Evolutionary conservation across 2,797 vertebrate genomes (phyloP).

Genomic region (Coccyzus lansbergi): DNA sequence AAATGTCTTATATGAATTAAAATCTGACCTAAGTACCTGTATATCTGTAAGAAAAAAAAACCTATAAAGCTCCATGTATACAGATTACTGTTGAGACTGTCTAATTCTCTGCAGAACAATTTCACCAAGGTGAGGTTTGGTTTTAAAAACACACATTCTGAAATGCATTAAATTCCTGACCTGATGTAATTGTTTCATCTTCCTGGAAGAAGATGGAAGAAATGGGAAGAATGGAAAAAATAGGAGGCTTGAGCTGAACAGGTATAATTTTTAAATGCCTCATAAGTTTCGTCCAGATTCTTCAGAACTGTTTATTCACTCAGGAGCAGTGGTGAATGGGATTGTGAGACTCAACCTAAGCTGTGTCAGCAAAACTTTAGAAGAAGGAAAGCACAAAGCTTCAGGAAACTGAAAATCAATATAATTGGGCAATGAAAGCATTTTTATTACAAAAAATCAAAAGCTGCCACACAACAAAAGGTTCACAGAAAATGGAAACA

Average conservation of each 20-base stretch:
- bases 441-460: constrained; percentile 31
- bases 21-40: background rate
- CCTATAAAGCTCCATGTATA: background rate
- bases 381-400: background rate
- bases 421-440: background rate
- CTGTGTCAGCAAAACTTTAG: background rate
- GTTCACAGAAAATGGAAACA: constrained; percentile 4
- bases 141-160: background rate
- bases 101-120: background rate
- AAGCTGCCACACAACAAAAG: background rate
- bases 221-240: background rate
- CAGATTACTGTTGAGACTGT: background rate
- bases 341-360: background rate
- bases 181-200: background rate
- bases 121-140: background rate
- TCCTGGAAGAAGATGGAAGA: background rate
- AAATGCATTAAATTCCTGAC: background rate
- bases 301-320: background rate
- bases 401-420: constrained; percentile 39
- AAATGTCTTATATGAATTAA: background rate
- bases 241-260: background rate
- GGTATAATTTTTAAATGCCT: background rate
- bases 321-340: background rate
- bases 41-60: background rate
- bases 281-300: background rate